Base-by-base conservation (phyloP, 2,888 invertebrate genomes). In the Drosophila subsilvestris region DNA sequence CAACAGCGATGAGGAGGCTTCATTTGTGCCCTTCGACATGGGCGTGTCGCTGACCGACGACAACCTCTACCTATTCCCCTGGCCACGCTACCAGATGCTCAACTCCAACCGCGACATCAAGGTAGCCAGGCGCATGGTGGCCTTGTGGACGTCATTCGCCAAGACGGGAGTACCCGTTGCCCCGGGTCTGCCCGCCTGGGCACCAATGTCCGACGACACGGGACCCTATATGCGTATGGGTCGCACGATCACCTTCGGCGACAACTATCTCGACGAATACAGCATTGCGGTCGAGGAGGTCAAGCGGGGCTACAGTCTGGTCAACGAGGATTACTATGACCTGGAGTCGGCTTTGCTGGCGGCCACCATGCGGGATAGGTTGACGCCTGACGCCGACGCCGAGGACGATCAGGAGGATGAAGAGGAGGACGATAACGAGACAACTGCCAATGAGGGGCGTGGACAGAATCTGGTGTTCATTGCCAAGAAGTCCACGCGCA, bases 21-120 rank as follows among this genome's bases (percentile, higher is more conserved):
- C 88, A n/a, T 78, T 86, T 29, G 90, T 92, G 73, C 93, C 93
- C 42, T 93, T 93, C 74, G 90, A 92, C 58, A 91, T 93, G 81
- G 93, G 94, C 5, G 93, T 93, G 7, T 93, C 94, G 32, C 93
- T 94, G 73, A 94, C 94, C 8, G 94, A 94, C 71, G 94, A 94
- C 68, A 91, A 94, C 48, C 91, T 94, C 17, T 93, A 94, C 75
- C 84, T 94, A 18, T 94, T 94, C 85, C 92, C 92, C 25, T 92
- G 90, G 90, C 92, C 92, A 3, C 81, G 90, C 14, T 78, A 89
- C 63, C 87, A 85, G 3, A 76, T 87, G 29, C 62, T 90, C 0
- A 87, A 92, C 44, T 89, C 91, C 58, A 89, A 90, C 63, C 80
- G 89, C 3, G 93, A 93, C 59, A 74, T 90, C 8, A 89, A 88